A percentile compares a stretch with the other conserved stretches of the same genome.
Conservation (phyloP, 1,140 invertebrate genomes). For the Aphelinus atriplicis region DNA sequence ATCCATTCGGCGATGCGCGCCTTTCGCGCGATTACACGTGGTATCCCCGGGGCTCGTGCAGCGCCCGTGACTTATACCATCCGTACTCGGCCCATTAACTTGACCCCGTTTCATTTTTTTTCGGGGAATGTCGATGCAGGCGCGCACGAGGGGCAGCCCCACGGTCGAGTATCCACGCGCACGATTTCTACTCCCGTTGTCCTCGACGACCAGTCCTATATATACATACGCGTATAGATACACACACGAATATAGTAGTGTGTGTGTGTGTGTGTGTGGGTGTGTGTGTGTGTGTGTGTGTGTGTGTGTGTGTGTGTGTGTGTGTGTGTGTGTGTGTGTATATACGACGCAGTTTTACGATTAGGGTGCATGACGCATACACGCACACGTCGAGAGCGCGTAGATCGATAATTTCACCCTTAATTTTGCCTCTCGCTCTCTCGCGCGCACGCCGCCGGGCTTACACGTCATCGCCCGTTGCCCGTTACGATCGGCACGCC, state of each 20-base stretch:
- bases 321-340: not conserved
- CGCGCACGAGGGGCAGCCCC: not conserved
- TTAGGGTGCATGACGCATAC: not conserved
- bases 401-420: conserved; percentile 34
- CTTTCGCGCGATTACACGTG: too few relatives aligned
- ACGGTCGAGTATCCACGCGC: too few relatives aligned
- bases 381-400: not conserved
- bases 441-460: too few relatives aligned
- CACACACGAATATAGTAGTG: too few relatives aligned
- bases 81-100: conserved; percentile 10
- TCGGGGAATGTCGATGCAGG: not conserved
- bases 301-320: not conserved
- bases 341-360: not conserved
- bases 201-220: too few relatives aligned
- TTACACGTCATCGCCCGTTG: conserved; percentile 12
- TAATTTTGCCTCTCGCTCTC: not conserved
- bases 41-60: too few relatives aligned
- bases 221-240: too few relatives aligned
- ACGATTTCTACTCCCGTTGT: too few relatives aligned
- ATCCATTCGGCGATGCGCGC: too few relatives aligned
- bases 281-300: not conserved
- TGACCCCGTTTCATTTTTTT: conserved; percentile 22
- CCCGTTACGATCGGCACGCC: too few relatives aligned
- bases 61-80: too few relatives aligned
- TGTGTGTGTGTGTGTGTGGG: not conserved